These are phyloP conservation scores for Fulmarus glacialis DNA, from an alignment of 2,113 vertebrate genomes.

Conservation along the genomic window DNA sequence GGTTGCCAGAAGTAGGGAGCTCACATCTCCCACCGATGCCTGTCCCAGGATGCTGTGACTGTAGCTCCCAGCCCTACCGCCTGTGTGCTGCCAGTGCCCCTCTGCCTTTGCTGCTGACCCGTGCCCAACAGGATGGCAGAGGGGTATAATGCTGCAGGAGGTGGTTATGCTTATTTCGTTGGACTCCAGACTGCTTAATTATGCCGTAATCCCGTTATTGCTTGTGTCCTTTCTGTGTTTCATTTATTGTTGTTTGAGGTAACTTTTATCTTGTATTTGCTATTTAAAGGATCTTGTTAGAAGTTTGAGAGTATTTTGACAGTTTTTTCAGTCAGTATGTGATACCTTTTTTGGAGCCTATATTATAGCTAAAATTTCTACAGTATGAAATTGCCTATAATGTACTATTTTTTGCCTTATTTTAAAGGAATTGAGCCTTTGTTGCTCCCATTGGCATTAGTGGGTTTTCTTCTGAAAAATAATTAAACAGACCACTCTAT, in stretches of 20 bases:
- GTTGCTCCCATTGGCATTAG: neutral
- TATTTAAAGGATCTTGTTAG: neutral
- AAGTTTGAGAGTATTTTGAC: neutral
- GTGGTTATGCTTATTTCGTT: neutral
- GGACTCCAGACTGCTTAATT: neutral
- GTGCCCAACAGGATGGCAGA: neutral
- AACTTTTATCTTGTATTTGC: neutral
- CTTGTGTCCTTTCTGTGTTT: neutral
- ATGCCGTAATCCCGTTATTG: neutral
- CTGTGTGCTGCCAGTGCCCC: neutral
- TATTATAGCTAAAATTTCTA: neutral
- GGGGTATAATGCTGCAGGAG: neutral
- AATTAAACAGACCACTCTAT: neutral
- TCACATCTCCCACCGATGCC: rapidly evolving
- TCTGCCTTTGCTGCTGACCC: neutral
- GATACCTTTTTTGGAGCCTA: neutral
- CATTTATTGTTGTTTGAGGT: neutral
- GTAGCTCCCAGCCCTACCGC: neutral
- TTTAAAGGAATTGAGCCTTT: neutral
- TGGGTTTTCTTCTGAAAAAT: neutral
- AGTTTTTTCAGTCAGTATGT: neutral
- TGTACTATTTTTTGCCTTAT: neutral
- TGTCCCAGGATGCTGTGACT: neutral
- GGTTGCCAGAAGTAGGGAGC: neutral
- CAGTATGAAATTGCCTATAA: neutral